Percentiles rank a stretch among this genome's conserved stretches.
Conservation (phyloP, 2,113 vertebrate species). For the Cyphomyrus plagiostoma region DNA sequence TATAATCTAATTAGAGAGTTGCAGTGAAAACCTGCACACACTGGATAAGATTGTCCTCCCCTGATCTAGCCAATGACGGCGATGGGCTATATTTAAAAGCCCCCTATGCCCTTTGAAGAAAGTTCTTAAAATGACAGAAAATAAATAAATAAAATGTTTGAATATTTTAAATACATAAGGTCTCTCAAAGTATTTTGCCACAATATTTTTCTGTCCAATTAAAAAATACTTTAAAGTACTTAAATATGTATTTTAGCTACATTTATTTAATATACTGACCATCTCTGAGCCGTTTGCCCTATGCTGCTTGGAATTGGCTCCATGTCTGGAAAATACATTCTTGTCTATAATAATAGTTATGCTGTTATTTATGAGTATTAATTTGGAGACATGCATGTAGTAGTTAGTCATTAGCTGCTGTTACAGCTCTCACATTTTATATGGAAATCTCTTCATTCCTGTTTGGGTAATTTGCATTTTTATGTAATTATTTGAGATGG, state of each 20-base stretch:
- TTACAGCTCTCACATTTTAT: not conserved
- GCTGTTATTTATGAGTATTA: not conserved
- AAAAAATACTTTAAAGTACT: not conserved
- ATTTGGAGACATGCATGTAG: not conserved
- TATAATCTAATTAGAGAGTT: no score
- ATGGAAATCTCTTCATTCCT: not conserved
- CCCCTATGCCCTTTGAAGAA: not conserved
- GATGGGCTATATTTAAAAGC: not conserved
- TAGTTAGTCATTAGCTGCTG: not conserved
- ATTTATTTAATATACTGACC: not conserved
- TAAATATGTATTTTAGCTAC: not conserved
- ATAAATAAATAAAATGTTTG: not conserved
- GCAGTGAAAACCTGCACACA: no score
- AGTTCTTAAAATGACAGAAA: not conserved
- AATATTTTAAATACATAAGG: not conserved
- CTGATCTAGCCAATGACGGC: not conserved
- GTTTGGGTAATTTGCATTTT: not conserved
- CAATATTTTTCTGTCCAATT: not conserved
- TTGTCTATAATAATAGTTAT: not conserved
- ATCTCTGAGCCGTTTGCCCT: not conserved
- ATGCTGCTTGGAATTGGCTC: not conserved
- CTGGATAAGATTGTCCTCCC: no score
- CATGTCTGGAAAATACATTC: not conserved
- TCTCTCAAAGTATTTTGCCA: not conserved
- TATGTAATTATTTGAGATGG: slow-evolving; percentile 8